Evolutionary conservation across 2,113 vertebrate species (phyloP), one percentile per base, ranked within the genome.

Genomic region (Triplophysa rosa): DNA sequence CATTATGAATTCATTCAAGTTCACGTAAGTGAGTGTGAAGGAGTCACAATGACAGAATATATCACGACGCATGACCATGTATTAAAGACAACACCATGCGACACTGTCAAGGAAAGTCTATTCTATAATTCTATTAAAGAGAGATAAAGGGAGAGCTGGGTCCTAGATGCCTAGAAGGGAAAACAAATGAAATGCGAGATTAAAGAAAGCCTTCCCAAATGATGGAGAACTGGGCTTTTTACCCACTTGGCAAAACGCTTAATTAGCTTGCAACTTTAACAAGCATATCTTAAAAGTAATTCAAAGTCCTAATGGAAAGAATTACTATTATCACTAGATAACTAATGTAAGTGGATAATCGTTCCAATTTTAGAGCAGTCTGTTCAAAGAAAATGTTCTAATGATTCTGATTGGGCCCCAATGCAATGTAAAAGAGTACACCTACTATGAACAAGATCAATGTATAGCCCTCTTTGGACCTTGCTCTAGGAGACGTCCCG

Each of bases 181-280:
- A 61, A 45, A 16, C 54, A 29, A 61, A 42, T 40, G 72, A 75
- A 64, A 65, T 65, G 45, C 10, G 45, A 76, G 45, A 76, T 52
- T 65, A 64, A 45, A 65, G 9, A 62, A 62, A 49, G 8, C 19
- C 1, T 49, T 24, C 14, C n/a, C 4, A 26, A 78, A 54, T 62
- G 64, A 42, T 45, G 58, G 45, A 23, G 65, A 67, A 66, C 68
- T 68, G 26, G 24, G 11, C 73, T 37, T 19, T 76, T 65, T 54
- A 63, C 12, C 47, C 61, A 45, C 52, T 63, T 67, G 59, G 47
- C 16, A 19, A 16, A 71, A 72, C 61, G 64, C 82, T 77, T 79
- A 81, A 83, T 84, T 77, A 83, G 52, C 77, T 56, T 29, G 8
- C 24, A 14, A 58, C 47, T 59, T 65, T 72, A 81, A 80, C 14